These are phyloP conservation scores for Dascillus cervinus DNA, from an alignment of 2,888 invertebrate genomes.

Conservation along the genomic window DNA sequence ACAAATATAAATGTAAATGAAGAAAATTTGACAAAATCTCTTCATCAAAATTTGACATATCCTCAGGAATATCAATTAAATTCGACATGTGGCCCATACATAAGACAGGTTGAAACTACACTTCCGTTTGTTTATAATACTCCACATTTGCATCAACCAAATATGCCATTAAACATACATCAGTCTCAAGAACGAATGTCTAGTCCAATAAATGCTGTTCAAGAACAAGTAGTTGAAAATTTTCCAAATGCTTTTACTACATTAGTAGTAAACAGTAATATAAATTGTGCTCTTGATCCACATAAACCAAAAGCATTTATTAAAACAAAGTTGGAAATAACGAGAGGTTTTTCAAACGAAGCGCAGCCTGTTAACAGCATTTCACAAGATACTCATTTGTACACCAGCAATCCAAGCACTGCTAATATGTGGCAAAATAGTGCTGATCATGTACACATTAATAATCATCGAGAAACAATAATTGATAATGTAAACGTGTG, in stretches of 20 bases:
- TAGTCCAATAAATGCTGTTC: background rate
- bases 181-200: too few species aligned
- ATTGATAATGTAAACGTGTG: background rate
- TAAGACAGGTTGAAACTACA: background rate
- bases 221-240: background rate
- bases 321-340: slow-evolving; percentile 4
- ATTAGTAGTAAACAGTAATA: slow-evolving; percentile 4
- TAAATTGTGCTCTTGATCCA: slow-evolving; percentile 2
- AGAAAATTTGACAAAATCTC: background rate
- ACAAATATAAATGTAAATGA: slow-evolving; percentile 4
- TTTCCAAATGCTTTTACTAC: slow-evolving; percentile 1
- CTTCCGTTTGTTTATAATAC: background rate
- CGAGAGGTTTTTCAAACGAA: slow-evolving; percentile 3
- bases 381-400: background rate
- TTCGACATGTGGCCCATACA: background rate
- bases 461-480: background rate
- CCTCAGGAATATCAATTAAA: background rate
- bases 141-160: background rate
- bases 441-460: background rate
- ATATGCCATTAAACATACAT: background rate
- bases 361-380: background rate
- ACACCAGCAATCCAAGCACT: background rate
- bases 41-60: background rate
- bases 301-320: slow-evolving; percentile 3
- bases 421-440: background rate